Conservation (phyloP, 2,113 vertebrate species). For the Myanophis thanlyinensis region DNA sequence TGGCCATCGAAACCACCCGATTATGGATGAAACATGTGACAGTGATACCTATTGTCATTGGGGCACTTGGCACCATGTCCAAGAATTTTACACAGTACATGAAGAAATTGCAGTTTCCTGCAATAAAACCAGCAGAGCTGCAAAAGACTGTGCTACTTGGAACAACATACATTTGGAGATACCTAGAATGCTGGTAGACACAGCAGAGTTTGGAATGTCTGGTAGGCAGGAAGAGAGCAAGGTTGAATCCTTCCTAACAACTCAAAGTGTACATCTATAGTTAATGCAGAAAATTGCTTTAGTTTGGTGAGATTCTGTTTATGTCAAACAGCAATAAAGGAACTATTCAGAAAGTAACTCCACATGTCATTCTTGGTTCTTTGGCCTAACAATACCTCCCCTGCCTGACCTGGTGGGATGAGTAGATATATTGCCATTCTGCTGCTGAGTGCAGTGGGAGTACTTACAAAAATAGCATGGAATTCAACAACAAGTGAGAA, state of each 20-base stretch:
- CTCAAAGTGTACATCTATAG: not conserved
- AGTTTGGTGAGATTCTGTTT: not conserved
- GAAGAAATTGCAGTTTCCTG: too few relatives aligned
- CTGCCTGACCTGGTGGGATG: not conserved
- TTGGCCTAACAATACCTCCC: not conserved
- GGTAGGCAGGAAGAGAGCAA: not conserved
- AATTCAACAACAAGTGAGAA: constrained; percentile 48
- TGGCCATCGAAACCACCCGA: too few relatives aligned
- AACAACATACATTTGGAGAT: too few relatives aligned
- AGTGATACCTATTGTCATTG: too few relatives aligned
- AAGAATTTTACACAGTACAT: too few relatives aligned
- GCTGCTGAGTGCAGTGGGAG: constrained; percentile 8
- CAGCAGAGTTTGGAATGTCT: not conserved
- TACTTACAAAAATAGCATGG: constrained; percentile 35
- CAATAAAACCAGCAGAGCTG: too few relatives aligned
- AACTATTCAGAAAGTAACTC: not conserved
- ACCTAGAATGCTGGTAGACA: not conserved
- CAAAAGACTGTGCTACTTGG: too few relatives aligned
- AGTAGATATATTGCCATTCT: not conserved
- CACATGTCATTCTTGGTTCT: not conserved
- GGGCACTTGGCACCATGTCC: too few relatives aligned
- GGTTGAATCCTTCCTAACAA: not conserved
- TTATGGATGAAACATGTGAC: too few relatives aligned
- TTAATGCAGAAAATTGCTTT: not conserved
- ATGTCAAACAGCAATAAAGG: not conserved